Conservation (phyloP, 2,113 vertebrate species). For the Sialia sialis region DNA sequence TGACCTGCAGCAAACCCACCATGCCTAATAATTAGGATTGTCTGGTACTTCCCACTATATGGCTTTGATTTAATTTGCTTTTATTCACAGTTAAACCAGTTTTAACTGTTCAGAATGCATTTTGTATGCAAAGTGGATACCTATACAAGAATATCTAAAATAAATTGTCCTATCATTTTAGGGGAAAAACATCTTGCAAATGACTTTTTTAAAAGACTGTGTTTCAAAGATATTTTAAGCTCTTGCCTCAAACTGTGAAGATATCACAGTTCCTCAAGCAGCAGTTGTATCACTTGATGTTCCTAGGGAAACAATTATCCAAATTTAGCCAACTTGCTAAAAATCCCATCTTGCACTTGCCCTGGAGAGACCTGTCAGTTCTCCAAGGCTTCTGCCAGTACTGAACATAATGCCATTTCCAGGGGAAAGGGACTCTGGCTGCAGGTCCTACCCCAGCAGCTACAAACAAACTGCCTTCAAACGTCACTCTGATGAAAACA, state of each 20-base stretch:
- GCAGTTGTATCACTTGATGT: background rate
- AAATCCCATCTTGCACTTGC: background rate
- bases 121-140: background rate
- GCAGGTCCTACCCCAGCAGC: background rate
- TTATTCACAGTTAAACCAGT: background rate
- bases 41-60: background rate
- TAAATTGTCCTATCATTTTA: background rate
- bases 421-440: background rate
- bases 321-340: slow-evolving; percentile 22
- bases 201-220: background rate
- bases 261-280: background rate
- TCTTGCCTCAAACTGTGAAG: background rate
- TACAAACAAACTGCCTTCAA: background rate
- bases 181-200: background rate
- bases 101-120: background rate
- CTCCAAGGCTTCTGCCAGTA: background rate
- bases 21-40: slow-evolving; percentile 1
- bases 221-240: slow-evolving; percentile 21
- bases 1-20: background rate
- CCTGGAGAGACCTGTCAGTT: background rate
- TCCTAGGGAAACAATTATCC: slow-evolving; percentile 8
- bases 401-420: background rate
- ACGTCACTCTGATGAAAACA: background rate
- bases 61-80: background rate
- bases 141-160: background rate